Evolutionary conservation across 2,888 invertebrate genomes (phyloP), one percentile per base, ranked within the genome.

Genomic region (Ichneumoninae sp.): DNA sequence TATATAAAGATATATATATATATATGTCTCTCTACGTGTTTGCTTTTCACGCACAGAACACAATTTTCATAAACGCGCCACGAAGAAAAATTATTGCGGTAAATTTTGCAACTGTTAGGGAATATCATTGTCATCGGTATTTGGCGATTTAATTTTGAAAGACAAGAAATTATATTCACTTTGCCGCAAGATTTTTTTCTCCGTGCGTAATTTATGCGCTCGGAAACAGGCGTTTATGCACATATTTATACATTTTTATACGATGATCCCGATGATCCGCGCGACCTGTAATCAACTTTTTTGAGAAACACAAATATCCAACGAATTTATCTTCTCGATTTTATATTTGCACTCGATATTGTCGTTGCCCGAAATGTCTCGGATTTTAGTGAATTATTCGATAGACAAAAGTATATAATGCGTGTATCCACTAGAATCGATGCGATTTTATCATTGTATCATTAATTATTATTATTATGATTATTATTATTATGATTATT

Each of bases 341-440:
- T 76, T 66, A 83, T 80, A 80, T 80, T 84, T 84, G 16, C 68
- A 72, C 84, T 80, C 84, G 80, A 80, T 84, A 77, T 84, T 80
- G 80, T 84, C 80, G 72, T 69, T 80, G 80, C 74, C 80, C 62
- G 76, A 57, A 57, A 70, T 77, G 77, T 84, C 84, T 84, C 80
- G 84, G 84, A 72, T 84, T 77, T 76, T 80, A 84, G 83, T 80
- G 83, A 84, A 77, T 84, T 72, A 84, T 80, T 80, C 66, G 83
- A 83, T 83, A 83, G 76, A 81, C 75, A 76, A 76, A 77, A 84
- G 68, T 77, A 72, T 77, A 77, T 72, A 69, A 72, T 72, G 80
- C 80, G 68, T 84, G 77, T 77, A 80, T 77, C 77, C 80, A 77
- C 72, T 77, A 84, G 80, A 80, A 76, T 83, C 80, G 66, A 80